Conservation (phyloP, 2,888 invertebrate species). For the Baronia brevicornis region DNA sequence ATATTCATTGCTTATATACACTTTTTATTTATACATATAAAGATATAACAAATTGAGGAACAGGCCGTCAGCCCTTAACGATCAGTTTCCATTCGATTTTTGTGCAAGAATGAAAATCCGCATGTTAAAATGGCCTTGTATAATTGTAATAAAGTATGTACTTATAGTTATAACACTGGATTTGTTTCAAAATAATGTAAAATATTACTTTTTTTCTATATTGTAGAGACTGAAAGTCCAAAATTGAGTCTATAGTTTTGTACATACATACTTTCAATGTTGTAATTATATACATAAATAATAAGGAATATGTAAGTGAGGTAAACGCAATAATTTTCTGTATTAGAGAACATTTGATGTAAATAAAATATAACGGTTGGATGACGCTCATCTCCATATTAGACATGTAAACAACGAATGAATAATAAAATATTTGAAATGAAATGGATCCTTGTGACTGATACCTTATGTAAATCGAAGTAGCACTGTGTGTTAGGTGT, state of each 20-base stretch:
- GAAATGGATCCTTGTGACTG: constrained; percentile 19
- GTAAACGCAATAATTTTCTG: constrained; percentile 71
- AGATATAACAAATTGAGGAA: no score
- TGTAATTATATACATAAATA: constrained; percentile 66
- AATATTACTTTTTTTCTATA: constrained; percentile 53
- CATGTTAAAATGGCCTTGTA: constrained; percentile 56
- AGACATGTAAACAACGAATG: constrained; percentile 41
- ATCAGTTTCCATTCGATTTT: constrained; percentile 1
- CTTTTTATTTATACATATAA: no score
- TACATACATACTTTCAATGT: constrained; percentile 66
- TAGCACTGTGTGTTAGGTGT: constrained; percentile 27
- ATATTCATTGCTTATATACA: no score
- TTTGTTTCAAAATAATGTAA: constrained; percentile 52
- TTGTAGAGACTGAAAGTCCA: constrained; percentile 74
- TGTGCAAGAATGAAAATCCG: no score
- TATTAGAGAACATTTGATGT: constrained; percentile 61
- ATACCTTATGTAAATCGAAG: constrained; percentile 11
- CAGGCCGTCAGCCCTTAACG: constrained; percentile 11
- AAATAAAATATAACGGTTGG: constrained; percentile 45
- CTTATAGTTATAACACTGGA: constrained; percentile 44
- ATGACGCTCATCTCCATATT: constrained; percentile 39
- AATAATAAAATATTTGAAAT: constrained; percentile 23
- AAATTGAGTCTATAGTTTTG: constrained; percentile 74
- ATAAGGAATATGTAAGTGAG: constrained; percentile 64
- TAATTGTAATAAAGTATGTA: constrained; percentile 53